Base-by-base conservation (phyloP, 2,888 invertebrate genomes). In the Malthinus flaveolus region DNA sequence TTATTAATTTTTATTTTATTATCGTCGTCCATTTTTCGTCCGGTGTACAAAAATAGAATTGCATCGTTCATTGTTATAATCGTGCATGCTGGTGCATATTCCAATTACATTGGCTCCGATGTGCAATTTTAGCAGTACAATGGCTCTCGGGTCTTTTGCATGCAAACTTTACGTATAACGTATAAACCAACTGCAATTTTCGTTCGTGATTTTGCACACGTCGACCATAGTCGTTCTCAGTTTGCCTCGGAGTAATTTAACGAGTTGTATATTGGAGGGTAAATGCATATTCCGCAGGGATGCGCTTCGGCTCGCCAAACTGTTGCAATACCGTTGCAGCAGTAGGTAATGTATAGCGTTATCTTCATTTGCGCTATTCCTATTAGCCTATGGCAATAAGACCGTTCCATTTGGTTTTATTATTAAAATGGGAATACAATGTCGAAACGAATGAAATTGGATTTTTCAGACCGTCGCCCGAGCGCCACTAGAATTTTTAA, bases 331-430 rank as follows among this genome's bases (percentile, higher is more conserved):
- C 64, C 63, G 63, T 67, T 68, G 70, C 69, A 70, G 70, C 69
- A 67, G 68, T 68, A 73, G 71, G n/a, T n/a, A n/a, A n/a, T n/a
- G n/a, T 73, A 73, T 67, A 66, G 69, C 75, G 75, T 77, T 77
- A 77, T 77, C 76, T 76, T 72, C 74, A 75, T 75, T 75, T 75
- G 73, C 71, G 66, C 71, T 70, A 71, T 68, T 71, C 67, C 66
- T 71, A 71, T 65, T 64, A 64, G 52, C 46, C 52, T 45, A 52
- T 46, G 10, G 52, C 34, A 52, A 36, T 36, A 42, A 35, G 36
- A 52, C 45, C 36, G 12, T 46, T 45, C 35, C 45, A 52, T 52
- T 52, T 45, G 36, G 32, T 52, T 42, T 45, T 52, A 52, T 46
- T 42, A 52, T 45, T 45, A 52, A 52, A 45, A 45, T 13, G 35